Evolutionary conservation across 2,888 invertebrate species (phyloP).

Genomic region (Phyllotreta striolata): DNA sequence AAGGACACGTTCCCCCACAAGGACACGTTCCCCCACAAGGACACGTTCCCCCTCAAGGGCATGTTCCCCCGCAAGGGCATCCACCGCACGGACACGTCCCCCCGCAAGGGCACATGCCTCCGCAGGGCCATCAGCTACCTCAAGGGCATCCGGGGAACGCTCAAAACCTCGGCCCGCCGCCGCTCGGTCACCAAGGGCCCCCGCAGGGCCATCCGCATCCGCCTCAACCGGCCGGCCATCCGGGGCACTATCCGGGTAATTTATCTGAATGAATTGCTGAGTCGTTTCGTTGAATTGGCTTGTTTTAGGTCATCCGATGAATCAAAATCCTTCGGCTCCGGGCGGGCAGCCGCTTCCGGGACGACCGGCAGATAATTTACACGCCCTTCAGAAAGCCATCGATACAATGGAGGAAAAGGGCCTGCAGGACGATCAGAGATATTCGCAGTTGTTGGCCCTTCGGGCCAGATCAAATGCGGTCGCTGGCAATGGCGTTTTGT

Average conservation of each 20-base stretch:
- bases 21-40: conserved; percentile 43
- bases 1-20: conserved; percentile 7
- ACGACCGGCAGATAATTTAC: conserved; percentile 74
- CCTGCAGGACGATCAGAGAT: conserved; percentile 90
- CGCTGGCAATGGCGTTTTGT: conserved; percentile 67
- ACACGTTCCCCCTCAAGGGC: conserved; percentile 10
- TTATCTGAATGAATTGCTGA: too few relatives aligned
- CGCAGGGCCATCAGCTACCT: neutral
- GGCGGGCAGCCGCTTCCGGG: conserved; percentile 48
- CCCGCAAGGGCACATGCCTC: neutral
- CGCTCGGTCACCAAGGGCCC: neutral
- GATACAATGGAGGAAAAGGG: conserved; percentile 96
- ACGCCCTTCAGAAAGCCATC: conserved; percentile 87
- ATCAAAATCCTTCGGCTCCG: conserved; percentile 32
- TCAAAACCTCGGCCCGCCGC: conserved; percentile 56
- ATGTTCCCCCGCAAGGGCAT: conserved; percentile 15
- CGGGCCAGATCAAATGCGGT: conserved; percentile 71
- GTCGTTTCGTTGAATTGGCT: too few relatives aligned
- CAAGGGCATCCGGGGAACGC: conserved; percentile 56
- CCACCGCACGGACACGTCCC: conserved; percentile 9
- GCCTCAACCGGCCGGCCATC: conserved; percentile 1
- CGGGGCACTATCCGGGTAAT: conserved; percentile 46
- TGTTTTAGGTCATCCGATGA: conserved; percentile 33
- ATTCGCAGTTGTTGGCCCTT: conserved; percentile 85
- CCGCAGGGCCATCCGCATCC: conserved; percentile 5